A percentile compares a stretch with the other conserved stretches of the same genome.
phyloP scores from a whole-genome alignment of 2,888 invertebrate species.

The Escarpia spicata region DNA sequence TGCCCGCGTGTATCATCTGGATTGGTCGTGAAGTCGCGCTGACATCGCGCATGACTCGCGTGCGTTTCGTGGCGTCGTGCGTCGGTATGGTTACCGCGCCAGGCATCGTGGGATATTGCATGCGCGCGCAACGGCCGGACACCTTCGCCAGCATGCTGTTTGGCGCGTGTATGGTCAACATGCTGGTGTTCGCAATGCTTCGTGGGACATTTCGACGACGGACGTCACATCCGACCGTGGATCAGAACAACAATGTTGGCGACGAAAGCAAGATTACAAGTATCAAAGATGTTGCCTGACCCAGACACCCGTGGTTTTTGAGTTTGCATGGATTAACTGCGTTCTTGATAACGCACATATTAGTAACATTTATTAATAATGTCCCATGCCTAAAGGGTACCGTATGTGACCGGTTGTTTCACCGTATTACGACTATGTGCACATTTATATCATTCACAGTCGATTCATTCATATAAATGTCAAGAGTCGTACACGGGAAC shows the following conservation, averaged over 20 bases:
- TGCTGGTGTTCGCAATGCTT: background rate
- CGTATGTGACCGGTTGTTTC: too few relatives aligned
- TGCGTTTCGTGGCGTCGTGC: background rate
- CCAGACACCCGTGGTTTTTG: too few relatives aligned
- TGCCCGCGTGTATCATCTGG: background rate
- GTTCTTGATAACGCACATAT: too few relatives aligned
- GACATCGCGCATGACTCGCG: background rate
- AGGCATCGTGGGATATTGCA: background rate
- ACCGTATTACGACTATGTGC: too few relatives aligned
- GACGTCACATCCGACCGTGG: background rate
- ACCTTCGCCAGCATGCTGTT: background rate
- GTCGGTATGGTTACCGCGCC: background rate
- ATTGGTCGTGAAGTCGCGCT: background rate
- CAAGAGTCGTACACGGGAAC: too few relatives aligned
- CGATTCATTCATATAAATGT: too few relatives aligned
- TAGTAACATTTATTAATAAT: too few relatives aligned
- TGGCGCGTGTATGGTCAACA: background rate
- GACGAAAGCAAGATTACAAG: background rate
- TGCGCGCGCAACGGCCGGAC: conserved; percentile 8
- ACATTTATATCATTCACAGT: too few relatives aligned
- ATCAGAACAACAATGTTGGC: background rate
- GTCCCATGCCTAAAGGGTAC: too few relatives aligned
- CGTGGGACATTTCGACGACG: background rate
- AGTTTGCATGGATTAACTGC: too few relatives aligned
- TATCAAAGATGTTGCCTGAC: background rate